These are phyloP conservation scores for Lypha dubia DNA, from an alignment of 2,888 invertebrate species.

Conservation along the genomic window DNA sequence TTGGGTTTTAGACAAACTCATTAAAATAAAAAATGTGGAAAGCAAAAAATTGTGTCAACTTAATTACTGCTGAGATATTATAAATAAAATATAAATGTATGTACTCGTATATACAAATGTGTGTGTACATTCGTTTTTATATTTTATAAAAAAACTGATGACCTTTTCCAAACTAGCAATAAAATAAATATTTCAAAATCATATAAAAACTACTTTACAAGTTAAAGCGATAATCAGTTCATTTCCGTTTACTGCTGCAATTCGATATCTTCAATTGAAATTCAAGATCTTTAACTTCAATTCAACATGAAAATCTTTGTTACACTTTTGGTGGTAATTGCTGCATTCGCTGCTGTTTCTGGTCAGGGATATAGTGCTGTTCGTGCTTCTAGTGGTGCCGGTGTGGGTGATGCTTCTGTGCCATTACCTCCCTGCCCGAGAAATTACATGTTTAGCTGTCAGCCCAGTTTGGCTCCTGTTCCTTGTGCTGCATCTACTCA, in stretches of 20 bases:
- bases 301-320: conserved; percentile 48
- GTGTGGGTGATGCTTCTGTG: neutral
- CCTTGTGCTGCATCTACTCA: conserved; percentile 37
- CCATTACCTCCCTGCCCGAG: conserved; percentile 59
- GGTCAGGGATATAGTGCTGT: conserved; percentile 28
- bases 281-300: conserved; percentile 39
- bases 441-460: conserved; percentile 70
- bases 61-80: conserved; percentile 5
- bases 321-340: conserved; percentile 10
- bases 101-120: too few species aligned
- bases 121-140: too few species aligned
- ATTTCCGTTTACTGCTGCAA: neutral
- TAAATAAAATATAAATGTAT: neutral
- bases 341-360: conserved; percentile 5
- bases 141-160: conserved; percentile 12
- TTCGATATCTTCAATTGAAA: neutral
- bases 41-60: neutral
- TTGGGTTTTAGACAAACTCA: neutral
- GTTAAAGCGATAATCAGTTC: conserved; percentile 18
- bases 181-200: neutral
- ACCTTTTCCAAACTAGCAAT: conserved; percentile 3
- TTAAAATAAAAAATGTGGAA: neutral
- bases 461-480: conserved; percentile 59
- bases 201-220: conserved; percentile 9
- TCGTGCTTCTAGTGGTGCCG: neutral